A percentile compares a stretch with the other conserved stretches of the same genome.
Conservation (phyloP, 2,888 invertebrate species). For the Helicoverpa assulta region DNA sequence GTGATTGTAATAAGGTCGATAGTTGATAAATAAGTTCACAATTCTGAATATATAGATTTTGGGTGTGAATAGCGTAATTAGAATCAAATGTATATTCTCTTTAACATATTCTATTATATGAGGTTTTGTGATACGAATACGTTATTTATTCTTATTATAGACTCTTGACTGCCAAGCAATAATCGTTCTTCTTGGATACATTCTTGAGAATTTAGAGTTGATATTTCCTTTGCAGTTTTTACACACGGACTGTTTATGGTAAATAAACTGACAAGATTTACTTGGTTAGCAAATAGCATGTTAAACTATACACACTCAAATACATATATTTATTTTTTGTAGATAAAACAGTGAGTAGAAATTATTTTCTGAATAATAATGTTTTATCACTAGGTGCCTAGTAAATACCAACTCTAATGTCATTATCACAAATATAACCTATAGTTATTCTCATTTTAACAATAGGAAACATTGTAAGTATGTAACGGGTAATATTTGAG, state of each 20-base stretch:
- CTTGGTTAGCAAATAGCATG: slow-evolving; percentile 21
- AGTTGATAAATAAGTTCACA: slow-evolving; percentile 20
- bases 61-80: slow-evolving; percentile 23
- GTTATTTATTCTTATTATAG: slow-evolving; percentile 35
- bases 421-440: background rate
- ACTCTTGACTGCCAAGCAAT: slow-evolving; percentile 41
- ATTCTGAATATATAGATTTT: slow-evolving; percentile 21
- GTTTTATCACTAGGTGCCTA: background rate
- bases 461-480: background rate
- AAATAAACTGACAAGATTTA: slow-evolving; percentile 15
- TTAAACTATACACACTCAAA: slow-evolving; percentile 28
- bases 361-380: background rate
- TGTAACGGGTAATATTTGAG: slow-evolving; percentile 10
- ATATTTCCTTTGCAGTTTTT: slow-evolving; percentile 45
- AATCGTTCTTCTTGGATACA: slow-evolving; percentile 1
- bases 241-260: slow-evolving; percentile 27
- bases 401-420: background rate
- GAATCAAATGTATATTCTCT: slow-evolving; percentile 18
- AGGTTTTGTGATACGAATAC: slow-evolving; percentile 43
- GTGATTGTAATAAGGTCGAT: slow-evolving; percentile 21
- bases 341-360: background rate
- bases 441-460: slow-evolving; percentile 1
- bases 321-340: slow-evolving; percentile 2
- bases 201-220: slow-evolving; percentile 12
- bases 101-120: slow-evolving; percentile 11